These are phyloP conservation scores for Epinephelus coioides DNA, from an alignment of 2,797 vertebrate species.

Conservation along the genomic window DNA sequence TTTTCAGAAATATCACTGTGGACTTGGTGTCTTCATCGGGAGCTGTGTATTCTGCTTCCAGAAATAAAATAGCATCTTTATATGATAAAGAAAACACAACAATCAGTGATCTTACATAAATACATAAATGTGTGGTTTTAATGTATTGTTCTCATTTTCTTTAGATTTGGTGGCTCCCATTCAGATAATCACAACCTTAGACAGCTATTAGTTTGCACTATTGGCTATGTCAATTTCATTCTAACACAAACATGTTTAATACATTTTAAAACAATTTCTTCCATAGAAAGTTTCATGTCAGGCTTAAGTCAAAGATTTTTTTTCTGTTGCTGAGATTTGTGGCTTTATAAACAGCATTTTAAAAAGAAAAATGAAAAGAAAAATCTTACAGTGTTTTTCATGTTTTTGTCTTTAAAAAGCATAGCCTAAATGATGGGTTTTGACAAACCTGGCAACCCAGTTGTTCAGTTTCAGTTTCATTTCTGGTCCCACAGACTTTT, in stretches of 20 bases:
- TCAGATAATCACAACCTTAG: neutral
- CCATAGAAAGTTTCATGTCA: neutral
- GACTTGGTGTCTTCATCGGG: neutral
- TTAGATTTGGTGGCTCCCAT: neutral
- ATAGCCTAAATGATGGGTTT: neutral
- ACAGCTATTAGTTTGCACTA: neutral
- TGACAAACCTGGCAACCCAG: conserved; percentile 46
- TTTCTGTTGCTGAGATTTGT: neutral
- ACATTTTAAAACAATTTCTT: neutral
- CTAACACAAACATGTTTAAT: neutral
- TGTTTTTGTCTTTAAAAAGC: neutral
- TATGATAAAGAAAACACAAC: no score
- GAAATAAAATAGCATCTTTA: no score
- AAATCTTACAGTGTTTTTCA: neutral
- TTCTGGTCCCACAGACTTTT: neutral
- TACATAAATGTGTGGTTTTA: no score
- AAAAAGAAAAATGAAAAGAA: neutral
- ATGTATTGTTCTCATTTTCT: no score
- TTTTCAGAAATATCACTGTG: neutral
- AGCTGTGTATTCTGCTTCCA: neutral
- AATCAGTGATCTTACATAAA: no score
- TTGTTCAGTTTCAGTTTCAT: conserved; percentile 44
- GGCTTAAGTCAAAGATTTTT: neutral
- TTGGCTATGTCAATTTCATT: neutral
- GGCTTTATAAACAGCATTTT: neutral